phyloP scores from a whole-genome alignment of 2,888 invertebrate genomes.

The Machimus atricapillus region DNA sequence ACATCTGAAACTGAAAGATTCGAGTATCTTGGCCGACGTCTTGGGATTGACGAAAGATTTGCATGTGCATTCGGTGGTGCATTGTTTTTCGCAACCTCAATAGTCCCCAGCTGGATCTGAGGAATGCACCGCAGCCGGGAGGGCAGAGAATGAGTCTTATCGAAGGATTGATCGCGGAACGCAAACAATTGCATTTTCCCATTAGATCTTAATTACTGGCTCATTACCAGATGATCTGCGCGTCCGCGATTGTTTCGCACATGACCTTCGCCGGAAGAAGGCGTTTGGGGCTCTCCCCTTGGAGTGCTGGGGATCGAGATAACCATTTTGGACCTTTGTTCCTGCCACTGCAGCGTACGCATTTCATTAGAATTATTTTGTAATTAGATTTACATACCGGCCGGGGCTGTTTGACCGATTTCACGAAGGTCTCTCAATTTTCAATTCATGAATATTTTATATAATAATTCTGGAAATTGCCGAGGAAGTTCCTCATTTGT shows the following conservation, averaged over 20 bases:
- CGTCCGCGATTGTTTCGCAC: conserved; percentile 21
- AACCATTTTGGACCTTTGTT: conserved; percentile 1
- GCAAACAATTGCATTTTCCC: conserved; percentile 25
- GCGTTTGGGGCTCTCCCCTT: conserved; percentile 7
- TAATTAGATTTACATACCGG: conserved; percentile 18
- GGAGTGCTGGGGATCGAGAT: background rate
- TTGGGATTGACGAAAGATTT: background rate
- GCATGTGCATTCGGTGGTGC: conserved; percentile 16
- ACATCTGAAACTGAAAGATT: background rate
- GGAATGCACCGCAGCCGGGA: background rate
- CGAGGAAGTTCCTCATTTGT: background rate
- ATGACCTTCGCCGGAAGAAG: conserved; percentile 27
- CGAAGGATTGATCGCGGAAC: background rate
- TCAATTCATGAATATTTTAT: background rate
- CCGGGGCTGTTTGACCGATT: background rate
- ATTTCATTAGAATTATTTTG: conserved; percentile 16
- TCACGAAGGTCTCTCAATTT: background rate
- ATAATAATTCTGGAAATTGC: background rate
- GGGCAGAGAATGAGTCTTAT: background rate
- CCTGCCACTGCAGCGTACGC: background rate
- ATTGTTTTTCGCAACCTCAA: conserved; percentile 26
- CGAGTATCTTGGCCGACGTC: background rate
- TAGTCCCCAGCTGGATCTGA: background rate
- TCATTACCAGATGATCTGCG: conserved; percentile 31
- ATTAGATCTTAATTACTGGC: conserved; percentile 31